Evolutionary conservation across 2,888 invertebrate genomes (phyloP), one percentile per base, ranked within the genome.

Genomic region (Seladonia tumulorum): DNA sequence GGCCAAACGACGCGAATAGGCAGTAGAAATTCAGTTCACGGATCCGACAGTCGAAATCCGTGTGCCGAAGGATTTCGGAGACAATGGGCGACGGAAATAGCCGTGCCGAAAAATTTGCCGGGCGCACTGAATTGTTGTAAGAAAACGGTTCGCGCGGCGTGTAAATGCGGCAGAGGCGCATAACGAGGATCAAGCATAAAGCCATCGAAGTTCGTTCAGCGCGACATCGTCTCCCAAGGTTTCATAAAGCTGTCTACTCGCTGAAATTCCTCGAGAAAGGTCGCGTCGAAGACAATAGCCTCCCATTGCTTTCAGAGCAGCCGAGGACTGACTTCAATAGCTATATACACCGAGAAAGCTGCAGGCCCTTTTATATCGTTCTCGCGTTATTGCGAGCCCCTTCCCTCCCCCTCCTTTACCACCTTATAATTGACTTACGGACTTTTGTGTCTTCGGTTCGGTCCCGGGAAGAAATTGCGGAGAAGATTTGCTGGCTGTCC

Each of bases 381-480:
- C 14, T 63, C 16, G 68, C 53, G 81, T 90, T 90, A 89, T 90
- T 79, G 83, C 79, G 14, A 73, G 71, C 68, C 66, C 47, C 35
- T 35, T 2, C 35, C 2, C 4, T 3, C 35, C 4, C 35, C 35
- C 35, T 3, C 35, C 53, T 80, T 83, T 85, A 76, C 68, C 90
- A 74, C 76, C 73, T 78, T 78, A 79, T 90, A 91, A 90, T 91
- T 90, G 91, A 91, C 90, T 87, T 83, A 88, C 75, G 63, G 78
- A 75, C 88, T 71, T 49, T 68, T 80, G 84, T 86, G 88, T 83
- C 89, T 83, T 83, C 66, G 86, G 81, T 68, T 63, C 78, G 45
- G 49, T 63, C 75, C 70, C 49, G 57, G 12, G 79, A 90, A 86
- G 81, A 81, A 85, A 89, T 89, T 78, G 88, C 81, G 47, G 81